These are phyloP conservation scores for Byasa hedistus DNA, from an alignment of 2,888 invertebrate genomes.

Conservation along the genomic window DNA sequence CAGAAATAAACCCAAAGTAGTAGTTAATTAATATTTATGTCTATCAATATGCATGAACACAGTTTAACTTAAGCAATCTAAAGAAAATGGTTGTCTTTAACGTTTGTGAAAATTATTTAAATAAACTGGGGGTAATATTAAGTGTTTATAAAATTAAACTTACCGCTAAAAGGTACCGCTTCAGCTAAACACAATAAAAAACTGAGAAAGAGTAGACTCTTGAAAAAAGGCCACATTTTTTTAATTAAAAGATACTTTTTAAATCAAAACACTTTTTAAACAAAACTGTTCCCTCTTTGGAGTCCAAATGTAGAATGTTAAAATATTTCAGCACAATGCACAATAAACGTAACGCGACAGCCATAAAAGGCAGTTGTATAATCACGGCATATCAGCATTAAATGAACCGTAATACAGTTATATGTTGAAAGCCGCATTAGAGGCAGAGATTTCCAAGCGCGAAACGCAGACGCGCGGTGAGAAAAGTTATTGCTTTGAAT, in stretches of 20 bases:
- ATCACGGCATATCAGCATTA: conserved; percentile 27
- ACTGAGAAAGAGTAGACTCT: conserved; percentile 1
- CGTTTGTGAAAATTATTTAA: not conserved
- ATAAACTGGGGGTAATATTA: not conserved
- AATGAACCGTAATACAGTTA: conserved; percentile 22
- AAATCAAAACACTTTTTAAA: not conserved
- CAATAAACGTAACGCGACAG: conserved; percentile 6
- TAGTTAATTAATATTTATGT: no score
- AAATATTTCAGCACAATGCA: conserved; percentile 17
- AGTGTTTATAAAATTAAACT: not conserved
- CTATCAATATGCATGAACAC: no score
- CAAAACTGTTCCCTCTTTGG: conserved; percentile 5
- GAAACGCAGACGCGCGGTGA: conserved; percentile 9
- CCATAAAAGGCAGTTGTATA: conserved; percentile 16
- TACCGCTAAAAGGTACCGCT: conserved; percentile 1
- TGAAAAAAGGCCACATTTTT: conserved; percentile 5
- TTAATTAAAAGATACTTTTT: no score
- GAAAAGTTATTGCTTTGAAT: conserved; percentile 17
- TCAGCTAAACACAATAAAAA: conserved; percentile 1
- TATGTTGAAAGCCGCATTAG: conserved; percentile 20
- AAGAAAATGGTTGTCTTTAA: not conserved
- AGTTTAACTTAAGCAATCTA: not conserved
- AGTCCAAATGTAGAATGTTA: conserved; percentile 25
- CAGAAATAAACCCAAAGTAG: no score
- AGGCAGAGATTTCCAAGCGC: not conserved